Percentiles rank a stretch among this genome's conserved stretches.
Conservation (phyloP, 92 coral and sea anemone genomes). For the Galaxea fascicularis region DNA sequence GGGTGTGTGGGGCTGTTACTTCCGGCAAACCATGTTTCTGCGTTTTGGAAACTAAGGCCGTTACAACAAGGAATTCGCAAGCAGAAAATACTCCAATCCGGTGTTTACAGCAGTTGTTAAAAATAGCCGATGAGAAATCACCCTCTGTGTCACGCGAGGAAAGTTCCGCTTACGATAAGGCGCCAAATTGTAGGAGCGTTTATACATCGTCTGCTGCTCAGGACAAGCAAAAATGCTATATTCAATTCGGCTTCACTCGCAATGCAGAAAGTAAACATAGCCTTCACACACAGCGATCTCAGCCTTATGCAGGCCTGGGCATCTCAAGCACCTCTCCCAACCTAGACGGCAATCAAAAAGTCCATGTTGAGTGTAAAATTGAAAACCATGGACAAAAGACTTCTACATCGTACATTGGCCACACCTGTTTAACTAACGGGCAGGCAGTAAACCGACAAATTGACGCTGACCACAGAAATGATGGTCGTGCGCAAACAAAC, state of each 20-base stretch:
- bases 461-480: neutral
- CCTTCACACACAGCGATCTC: neutral
- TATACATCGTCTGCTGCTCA: neutral
- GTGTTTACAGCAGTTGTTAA: constrained; percentile 11
- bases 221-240: neutral
- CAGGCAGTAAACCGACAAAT: neutral
- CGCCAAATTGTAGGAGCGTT: neutral
- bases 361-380: neutral
- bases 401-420: neutral
- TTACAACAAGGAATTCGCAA: neutral
- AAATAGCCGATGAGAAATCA: neutral
- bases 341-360: neutral
- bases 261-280: neutral
- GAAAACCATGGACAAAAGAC: neutral
- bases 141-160: neutral
- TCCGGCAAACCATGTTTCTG: constrained; percentile 45
- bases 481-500: neutral
- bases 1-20: constrained; percentile 45
- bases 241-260: neutral
- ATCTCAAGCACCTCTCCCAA: neutral
- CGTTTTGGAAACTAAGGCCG: neutral
- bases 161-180: neutral
- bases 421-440: neutral
- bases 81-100: constrained; percentile 9
- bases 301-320: neutral